phyloP scores from a whole-genome alignment of 2,113 vertebrate species.

The Fulica atra region DNA sequence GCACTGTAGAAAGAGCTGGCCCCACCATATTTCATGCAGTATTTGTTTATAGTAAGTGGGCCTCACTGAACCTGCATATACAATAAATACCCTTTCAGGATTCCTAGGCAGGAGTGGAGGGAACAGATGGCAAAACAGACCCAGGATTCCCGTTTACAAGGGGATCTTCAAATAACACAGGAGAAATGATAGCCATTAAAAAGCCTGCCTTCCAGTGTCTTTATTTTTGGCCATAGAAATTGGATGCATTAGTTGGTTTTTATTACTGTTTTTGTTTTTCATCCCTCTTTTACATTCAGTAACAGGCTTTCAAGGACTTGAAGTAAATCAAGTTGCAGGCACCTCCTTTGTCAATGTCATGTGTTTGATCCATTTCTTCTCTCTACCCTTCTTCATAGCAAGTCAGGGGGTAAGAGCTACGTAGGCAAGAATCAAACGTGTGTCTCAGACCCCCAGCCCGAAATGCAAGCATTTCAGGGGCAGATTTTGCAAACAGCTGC shows the following conservation, averaged over 20 bases:
- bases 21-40: slow-evolving; percentile 40
- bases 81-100: slow-evolving; percentile 68
- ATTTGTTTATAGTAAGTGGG: slow-evolving; percentile 66
- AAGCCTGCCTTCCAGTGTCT: slow-evolving; percentile 46
- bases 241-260: slow-evolving; percentile 29
- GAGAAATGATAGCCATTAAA: slow-evolving; percentile 62
- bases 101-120: slow-evolving; percentile 54
- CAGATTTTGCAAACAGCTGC: not conserved
- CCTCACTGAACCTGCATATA: slow-evolving; percentile 60
- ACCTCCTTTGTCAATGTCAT: not conserved
- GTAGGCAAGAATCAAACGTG: not conserved
- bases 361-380: not conserved
- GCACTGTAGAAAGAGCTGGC: slow-evolving; percentile 60
- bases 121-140: slow-evolving; percentile 71
- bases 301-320: not conserved
- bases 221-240: slow-evolving; percentile 54
- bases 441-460: not conserved
- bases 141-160: slow-evolving; percentile 65
- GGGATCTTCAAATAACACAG: slow-evolving; percentile 67
- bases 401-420: not conserved
- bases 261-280: not conserved
- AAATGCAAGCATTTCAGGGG: not conserved
- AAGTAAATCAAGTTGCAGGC: slow-evolving; percentile 4
- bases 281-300: not conserved
- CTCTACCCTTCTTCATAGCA: not conserved